phyloP scores from a whole-genome alignment of 1,140 invertebrate species.

The Ceratosolen solmsi region DNA sequence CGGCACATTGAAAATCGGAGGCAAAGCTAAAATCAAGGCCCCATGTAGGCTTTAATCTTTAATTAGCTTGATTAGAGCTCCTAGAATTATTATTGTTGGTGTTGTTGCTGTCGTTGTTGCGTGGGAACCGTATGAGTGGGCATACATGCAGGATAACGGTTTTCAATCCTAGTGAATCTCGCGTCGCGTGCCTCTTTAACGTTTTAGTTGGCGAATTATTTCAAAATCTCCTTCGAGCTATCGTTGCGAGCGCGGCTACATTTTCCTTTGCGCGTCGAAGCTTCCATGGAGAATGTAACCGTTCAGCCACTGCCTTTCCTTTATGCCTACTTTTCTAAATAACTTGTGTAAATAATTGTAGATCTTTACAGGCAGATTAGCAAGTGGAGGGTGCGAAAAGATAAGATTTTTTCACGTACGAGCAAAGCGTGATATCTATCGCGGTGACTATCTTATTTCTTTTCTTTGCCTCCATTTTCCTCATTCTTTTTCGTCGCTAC shows the following conservation, averaged over 20 bases:
- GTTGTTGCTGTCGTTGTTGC: neutral
- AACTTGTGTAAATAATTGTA: neutral
- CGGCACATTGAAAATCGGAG: neutral
- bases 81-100: neutral
- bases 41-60: constrained; percentile 27
- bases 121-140: neutral
- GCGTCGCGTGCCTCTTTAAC: too few relatives aligned
- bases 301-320: neutral
- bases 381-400: neutral
- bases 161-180: too few relatives aligned
- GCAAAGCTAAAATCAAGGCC: neutral
- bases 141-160: neutral
- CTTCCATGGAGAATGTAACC: neutral
- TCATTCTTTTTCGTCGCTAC: neutral
- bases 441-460: neutral
- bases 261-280: too few relatives aligned
- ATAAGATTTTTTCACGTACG: neutral
- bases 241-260: too few relatives aligned
- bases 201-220: neutral
- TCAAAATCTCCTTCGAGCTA: neutral
- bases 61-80: constrained; percentile 36
- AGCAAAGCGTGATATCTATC: neutral
- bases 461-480: neutral
- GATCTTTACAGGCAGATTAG: neutral
- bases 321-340: neutral